phyloP scores from a whole-genome alignment of 2,797 vertebrate genomes.

The Carcharodon carcharias region DNA sequence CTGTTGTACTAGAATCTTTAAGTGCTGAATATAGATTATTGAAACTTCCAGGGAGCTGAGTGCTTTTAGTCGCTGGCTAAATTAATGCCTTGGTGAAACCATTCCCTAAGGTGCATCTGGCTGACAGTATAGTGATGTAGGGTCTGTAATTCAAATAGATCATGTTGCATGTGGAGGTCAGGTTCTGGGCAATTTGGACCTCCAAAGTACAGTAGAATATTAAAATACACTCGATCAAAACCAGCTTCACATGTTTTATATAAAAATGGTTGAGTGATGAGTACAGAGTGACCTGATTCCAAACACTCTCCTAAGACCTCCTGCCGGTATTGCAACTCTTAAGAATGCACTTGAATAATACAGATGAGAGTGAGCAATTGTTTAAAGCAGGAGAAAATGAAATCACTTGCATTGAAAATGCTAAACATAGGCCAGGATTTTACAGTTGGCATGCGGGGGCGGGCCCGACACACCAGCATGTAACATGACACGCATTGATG shows the following conservation, averaged over 20 bases:
- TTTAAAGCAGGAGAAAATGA: background rate
- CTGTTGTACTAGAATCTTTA: background rate
- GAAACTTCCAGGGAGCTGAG: background rate
- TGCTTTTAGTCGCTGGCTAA: background rate
- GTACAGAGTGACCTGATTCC: background rate
- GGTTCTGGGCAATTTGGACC: background rate
- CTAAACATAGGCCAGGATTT: background rate
- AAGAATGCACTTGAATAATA: background rate
- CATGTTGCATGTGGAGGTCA: background rate
- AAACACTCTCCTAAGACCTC: background rate
- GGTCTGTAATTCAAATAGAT: background rate
- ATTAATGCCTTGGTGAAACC: background rate
- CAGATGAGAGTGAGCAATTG: background rate
- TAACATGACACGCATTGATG: no score
- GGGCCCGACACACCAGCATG: no score
- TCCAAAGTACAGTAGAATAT: background rate
- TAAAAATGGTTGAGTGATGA: background rate
- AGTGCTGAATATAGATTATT: constrained; percentile 23
- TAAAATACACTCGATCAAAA: background rate
- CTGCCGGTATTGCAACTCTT: background rate
- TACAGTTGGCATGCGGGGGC: no score
- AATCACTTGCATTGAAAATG: background rate
- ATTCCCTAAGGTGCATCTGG: background rate
- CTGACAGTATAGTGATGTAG: constrained; percentile 1
- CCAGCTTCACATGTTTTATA: background rate